These are phyloP conservation scores for Rhinoraja longicauda DNA, from an alignment of 2,797 vertebrate species.

Conservation along the genomic window DNA sequence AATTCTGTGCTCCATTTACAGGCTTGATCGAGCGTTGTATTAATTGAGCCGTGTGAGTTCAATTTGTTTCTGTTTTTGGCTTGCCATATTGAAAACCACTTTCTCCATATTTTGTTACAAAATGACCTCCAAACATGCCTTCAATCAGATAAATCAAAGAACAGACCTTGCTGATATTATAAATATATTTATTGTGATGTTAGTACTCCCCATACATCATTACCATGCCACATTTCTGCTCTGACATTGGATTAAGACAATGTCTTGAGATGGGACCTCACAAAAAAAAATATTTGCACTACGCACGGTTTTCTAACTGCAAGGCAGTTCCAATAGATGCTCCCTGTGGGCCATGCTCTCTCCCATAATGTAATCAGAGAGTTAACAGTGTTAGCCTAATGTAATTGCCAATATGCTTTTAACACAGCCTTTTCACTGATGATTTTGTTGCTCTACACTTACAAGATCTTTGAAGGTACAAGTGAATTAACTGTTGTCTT, in stretches of 20 bases:
- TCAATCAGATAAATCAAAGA: not conserved
- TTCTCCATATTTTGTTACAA: not conserved
- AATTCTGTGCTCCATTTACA: not conserved
- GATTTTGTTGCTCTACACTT: not conserved
- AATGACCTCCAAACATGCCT: not conserved
- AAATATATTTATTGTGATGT: not conserved
- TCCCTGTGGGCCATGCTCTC: not conserved
- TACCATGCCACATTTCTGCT: not conserved
- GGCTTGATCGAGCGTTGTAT: too few relatives aligned
- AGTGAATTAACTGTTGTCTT: not conserved
- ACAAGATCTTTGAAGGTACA: not conserved
- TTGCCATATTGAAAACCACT: not conserved
- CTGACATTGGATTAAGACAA: not conserved
- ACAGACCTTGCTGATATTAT: not conserved
- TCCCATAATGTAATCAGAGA: not conserved
- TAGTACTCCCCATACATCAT: too few relatives aligned
- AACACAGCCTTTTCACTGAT: not conserved
- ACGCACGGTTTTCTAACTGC: not conserved
- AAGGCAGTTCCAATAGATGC: not conserved
- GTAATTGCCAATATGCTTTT: not conserved
- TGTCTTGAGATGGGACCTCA: not conserved
- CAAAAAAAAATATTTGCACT: not conserved
- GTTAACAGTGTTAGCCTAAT: not conserved
- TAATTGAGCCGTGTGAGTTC: not conserved
- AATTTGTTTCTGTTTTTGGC: not conserved